Base-by-base conservation (phyloP, 1,140 invertebrate species). In the Antheraea mylitta region DNA sequence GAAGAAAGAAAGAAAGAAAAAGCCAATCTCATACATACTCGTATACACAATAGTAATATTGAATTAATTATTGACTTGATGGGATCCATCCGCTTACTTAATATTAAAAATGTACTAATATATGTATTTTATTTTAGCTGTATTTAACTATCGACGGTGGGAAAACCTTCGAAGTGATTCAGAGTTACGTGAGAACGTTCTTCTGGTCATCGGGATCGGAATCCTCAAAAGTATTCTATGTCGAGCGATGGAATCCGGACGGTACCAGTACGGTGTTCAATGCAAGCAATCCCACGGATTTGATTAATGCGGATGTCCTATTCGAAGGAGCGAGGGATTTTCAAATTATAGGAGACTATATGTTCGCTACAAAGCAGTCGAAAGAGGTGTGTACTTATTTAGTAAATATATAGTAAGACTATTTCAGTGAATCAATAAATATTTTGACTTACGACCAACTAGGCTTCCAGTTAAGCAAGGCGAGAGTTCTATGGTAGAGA, bases 81-180 rank as follows among this genome's bases (percentile, higher is more conserved):
- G 7, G 38, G 38, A 42, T 42, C 7, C 11, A 42, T 42, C 38
- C 2, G 38, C 22, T n/a, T 2, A 30, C 4, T 30, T 30, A 30
- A 30, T 10, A 42, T 42, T 0, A 42, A 11, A 42, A 42, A 42
- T 8, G 7, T 42, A 42, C 11, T 42, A 42, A 42, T 42, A 8
- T 18, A 37, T 42, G 18, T 8, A 58, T 53, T 76, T 72, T 7
- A 87, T 93, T 68, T 81, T 30, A 97, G 96, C 87, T 98, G 11
- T 97, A 96, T 93, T 79, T 96, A 37, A 97, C 97, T 0, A 83
- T 93, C 70, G 94, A 97, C 89, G 96, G 96, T 84, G 97, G 97
- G 0, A 85, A 92, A 69, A 93, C 93, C 0, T 98, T 96, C 95
- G 90, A 87, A 16, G 59, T 94, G 38, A 92, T 96, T 58, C 94